Percentiles rank a stretch among this genome's conserved stretches.
These are phyloP conservation scores for Echinarachnius parma DNA, from an alignment of 53 echinoderm and acorn worm species.

Conservation along the genomic window DNA sequence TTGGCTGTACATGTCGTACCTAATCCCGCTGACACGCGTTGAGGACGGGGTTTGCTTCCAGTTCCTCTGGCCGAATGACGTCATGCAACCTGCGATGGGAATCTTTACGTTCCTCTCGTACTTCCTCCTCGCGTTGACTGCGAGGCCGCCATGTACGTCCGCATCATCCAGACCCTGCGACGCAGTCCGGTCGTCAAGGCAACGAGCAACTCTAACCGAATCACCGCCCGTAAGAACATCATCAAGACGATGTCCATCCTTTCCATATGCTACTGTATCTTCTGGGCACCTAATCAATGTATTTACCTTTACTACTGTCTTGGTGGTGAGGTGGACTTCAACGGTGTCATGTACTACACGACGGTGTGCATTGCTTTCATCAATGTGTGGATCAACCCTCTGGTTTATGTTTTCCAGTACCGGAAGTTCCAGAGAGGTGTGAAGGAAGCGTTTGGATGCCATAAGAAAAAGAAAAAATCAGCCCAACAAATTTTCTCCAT, in stretches of 20 bases:
- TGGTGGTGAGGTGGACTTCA: slow-evolving; percentile 19
- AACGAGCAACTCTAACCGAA: background rate
- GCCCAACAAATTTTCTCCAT: too few relatives aligned
- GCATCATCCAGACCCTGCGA: slow-evolving; percentile 6
- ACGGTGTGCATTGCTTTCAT: slow-evolving; percentile 38
- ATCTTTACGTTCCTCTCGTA: slow-evolving; percentile 7
- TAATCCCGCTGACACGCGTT: background rate
- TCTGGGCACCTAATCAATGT: slow-evolving; percentile 61
- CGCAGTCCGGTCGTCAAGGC: background rate
- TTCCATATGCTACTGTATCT: slow-evolving; percentile 28
- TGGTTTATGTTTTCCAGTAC: slow-evolving; percentile 55
- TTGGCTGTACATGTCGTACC: slow-evolving; percentile 2
- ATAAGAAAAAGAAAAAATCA: too few relatives aligned
- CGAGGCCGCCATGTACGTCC: slow-evolving; percentile 23
- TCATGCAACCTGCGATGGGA: slow-evolving; percentile 20
- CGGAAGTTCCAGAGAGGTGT: slow-evolving; percentile 50
- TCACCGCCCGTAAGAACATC: slow-evolving; percentile 18
- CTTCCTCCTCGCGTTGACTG: slow-evolving; percentile 37
- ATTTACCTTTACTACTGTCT: slow-evolving; percentile 45
- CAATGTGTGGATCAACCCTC: slow-evolving; percentile 65
- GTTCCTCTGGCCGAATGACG: background rate
- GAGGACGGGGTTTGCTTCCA: background rate
- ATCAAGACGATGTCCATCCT: slow-evolving; percentile 50
- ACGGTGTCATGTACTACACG: slow-evolving; percentile 21
- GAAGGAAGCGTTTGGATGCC: background rate